Base-by-base conservation (phyloP, 2,113 vertebrate species). In the Turnix velox region DNA sequence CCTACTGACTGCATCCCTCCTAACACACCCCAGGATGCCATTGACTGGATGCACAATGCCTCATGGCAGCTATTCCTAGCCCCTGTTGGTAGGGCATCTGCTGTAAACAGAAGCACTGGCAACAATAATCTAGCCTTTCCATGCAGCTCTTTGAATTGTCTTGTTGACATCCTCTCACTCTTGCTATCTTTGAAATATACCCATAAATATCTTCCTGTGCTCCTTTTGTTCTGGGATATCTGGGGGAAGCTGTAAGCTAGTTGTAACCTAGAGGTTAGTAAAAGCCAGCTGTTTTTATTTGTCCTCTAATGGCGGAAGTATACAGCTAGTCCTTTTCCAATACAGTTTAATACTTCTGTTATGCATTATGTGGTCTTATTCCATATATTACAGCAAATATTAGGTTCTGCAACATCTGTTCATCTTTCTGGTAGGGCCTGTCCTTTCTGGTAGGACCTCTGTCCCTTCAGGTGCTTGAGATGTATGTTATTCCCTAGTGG, bases 271-370 rank as follows among this genome's bases (percentile, higher is more conserved):
- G 33, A 62, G 25, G 23, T 52, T 76, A 45, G 78, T 40, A 86
- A 88, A 92, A 90, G 77, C 25, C 91, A 94, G 48, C 73, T 88
- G 83, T 5, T 90, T 87, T 68, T 63, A 63, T 92, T 95, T 94
- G 88, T 82, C 42, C 66, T 90, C 25, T 88, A 93, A 84, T 88
- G 69, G 65, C 40, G 55, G 69, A 88, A 72, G 37, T 88, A 93
- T 92, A 79, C 79, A 93, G 55, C 67, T 77, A 76, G 76, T 63
- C 31, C 18, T 63, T 42, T 55, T 62, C 63, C 17, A 8, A n/a
- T 79, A 43, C 17, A 39, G 33, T 69, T 89, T 94, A 92, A 92
- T 42, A 31, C 39, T 88, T 90, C 69, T 94, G 91, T 54, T 92
- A 76, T 33, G 49, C 45, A 81, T 93, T 90, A 85, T 12, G 35